Percentiles rank a stretch among this genome's conserved stretches.
Conservation (phyloP, 2,113 vertebrate genomes). For the Cynoglossus semilaevis region DNA sequence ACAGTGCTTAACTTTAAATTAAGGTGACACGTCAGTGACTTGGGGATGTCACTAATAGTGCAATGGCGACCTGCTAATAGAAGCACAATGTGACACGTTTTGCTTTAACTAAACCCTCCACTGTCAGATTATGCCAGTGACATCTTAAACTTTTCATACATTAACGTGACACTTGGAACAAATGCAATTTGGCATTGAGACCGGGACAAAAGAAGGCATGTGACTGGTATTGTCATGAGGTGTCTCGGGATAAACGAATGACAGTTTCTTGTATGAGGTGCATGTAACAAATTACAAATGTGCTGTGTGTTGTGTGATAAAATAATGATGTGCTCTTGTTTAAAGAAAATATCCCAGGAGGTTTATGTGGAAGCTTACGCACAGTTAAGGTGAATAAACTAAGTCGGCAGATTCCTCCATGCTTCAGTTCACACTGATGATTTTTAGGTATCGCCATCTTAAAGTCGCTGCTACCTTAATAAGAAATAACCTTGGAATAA, state of each 20-base stretch:
- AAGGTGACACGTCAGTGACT: slow-evolving; percentile 74
- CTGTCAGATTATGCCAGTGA: slow-evolving; percentile 75
- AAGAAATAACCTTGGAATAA: no score
- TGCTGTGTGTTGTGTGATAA: slow-evolving; percentile 18
- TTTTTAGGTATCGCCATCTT: no score
- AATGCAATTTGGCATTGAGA: slow-evolving; percentile 64
- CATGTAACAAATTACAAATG: slow-evolving; percentile 40
- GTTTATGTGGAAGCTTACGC: slow-evolving; percentile 13
- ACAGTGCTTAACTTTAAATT: slow-evolving; percentile 74
- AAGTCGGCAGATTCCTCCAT: not conserved
- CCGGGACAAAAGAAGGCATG: slow-evolving; percentile 50
- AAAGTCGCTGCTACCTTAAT: no score
- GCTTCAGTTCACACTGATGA: no score
- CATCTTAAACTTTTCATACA: slow-evolving; percentile 73
- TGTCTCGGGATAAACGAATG: slow-evolving; percentile 49
- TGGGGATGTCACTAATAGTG: slow-evolving; percentile 72
- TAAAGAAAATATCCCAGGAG: slow-evolving; percentile 21
- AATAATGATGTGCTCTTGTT: slow-evolving; percentile 18
- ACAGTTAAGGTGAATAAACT: not conserved
- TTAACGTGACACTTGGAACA: slow-evolving; percentile 75
- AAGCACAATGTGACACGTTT: slow-evolving; percentile 73
- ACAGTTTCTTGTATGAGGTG: slow-evolving; percentile 55
- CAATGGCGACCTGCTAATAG: slow-evolving; percentile 76
- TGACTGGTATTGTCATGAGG: slow-evolving; percentile 47
- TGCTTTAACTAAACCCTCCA: slow-evolving; percentile 76